Evolutionary conservation across 2,888 invertebrate species (phyloP).

Genomic region (Drosophila tanythrix): DNA sequence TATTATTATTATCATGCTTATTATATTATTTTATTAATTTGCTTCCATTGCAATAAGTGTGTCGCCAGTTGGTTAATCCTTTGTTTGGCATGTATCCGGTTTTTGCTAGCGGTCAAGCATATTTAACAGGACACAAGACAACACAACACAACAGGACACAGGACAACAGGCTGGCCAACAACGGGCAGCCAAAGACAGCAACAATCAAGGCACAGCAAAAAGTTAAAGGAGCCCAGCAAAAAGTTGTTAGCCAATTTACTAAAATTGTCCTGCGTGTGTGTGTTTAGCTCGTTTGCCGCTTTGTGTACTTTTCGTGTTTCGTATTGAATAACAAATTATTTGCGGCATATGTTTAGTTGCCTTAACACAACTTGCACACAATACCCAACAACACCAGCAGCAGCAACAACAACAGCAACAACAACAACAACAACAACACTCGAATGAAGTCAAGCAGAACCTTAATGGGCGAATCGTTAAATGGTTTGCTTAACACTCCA

Average conservation of each 20-base stretch:
- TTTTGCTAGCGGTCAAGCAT: constrained; percentile 60
- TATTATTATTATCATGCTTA: neutral
- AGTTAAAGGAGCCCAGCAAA: constrained; percentile 52
- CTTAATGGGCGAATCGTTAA: constrained; percentile 42
- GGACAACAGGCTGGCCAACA: constrained; percentile 46
- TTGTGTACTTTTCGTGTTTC: constrained; percentile 73
- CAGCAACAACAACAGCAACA: too few relatives aligned
- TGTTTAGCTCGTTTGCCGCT: constrained; percentile 69
- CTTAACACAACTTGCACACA: constrained; percentile 23
- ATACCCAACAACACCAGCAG: neutral
- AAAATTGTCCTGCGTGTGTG: constrained; percentile 54
- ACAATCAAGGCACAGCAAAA: constrained; percentile 39
- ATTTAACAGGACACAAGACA: constrained; percentile 44
- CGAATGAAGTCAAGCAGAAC: constrained; percentile 24
- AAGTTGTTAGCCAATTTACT: constrained; percentile 77
- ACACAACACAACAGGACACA: constrained; percentile 14
- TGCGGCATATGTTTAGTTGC: constrained; percentile 71
- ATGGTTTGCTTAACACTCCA: constrained; percentile 50
- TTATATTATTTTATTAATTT: neutral
- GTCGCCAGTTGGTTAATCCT: constrained; percentile 23
- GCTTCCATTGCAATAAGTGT: neutral
- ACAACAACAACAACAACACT: constrained; percentile 14
- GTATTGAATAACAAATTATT: constrained; percentile 79
- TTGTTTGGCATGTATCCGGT: constrained; percentile 20
- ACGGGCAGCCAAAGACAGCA: constrained; percentile 20